A percentile compares a stretch with the other conserved stretches of the same genome.
Conservation (phyloP, 2,888 invertebrate species). For the Troglohyphantes excavatus region DNA sequence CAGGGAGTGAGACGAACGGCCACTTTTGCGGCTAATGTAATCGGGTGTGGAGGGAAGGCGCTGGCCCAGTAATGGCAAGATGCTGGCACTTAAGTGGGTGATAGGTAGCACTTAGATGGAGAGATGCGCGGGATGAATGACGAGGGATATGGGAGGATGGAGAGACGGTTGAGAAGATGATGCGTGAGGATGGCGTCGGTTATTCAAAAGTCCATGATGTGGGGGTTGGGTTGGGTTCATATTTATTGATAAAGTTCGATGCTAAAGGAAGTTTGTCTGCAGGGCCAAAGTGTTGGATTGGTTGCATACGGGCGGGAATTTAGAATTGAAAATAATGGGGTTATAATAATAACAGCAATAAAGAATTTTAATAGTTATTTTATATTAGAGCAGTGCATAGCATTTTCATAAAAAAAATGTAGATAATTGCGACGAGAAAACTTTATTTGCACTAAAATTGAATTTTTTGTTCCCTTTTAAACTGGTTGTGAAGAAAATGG, state of each 20-base stretch:
- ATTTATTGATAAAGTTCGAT: neutral
- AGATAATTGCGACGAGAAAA: no score
- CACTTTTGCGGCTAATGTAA: constrained; percentile 69
- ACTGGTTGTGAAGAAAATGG: no score
- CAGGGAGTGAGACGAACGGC: constrained; percentile 22
- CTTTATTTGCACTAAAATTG: no score
- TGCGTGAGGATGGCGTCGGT: constrained; percentile 21
- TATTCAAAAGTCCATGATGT: constrained; percentile 21
- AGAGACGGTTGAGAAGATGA: constrained; percentile 38
- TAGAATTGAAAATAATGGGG: no score
- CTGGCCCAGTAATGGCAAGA: constrained; percentile 67
- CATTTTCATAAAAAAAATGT: no score
- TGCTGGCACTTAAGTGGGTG: constrained; percentile 66
- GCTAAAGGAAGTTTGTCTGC: no score
- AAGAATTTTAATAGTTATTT: no score
- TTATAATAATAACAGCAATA: no score
- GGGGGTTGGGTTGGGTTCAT: neutral
- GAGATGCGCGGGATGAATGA: constrained; percentile 61
- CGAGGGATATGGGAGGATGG: constrained; percentile 43
- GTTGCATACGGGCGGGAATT: no score
- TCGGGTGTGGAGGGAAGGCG: constrained; percentile 33
- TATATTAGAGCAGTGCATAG: no score
- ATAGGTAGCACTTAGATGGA: constrained; percentile 60
- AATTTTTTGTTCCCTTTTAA: no score
- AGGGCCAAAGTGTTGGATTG: no score